A percentile compares a stretch with the other conserved stretches of the same genome.
These are phyloP conservation scores for Chouioia cunea DNA, from an alignment of 2,888 invertebrate genomes.

Conservation along the genomic window DNA sequence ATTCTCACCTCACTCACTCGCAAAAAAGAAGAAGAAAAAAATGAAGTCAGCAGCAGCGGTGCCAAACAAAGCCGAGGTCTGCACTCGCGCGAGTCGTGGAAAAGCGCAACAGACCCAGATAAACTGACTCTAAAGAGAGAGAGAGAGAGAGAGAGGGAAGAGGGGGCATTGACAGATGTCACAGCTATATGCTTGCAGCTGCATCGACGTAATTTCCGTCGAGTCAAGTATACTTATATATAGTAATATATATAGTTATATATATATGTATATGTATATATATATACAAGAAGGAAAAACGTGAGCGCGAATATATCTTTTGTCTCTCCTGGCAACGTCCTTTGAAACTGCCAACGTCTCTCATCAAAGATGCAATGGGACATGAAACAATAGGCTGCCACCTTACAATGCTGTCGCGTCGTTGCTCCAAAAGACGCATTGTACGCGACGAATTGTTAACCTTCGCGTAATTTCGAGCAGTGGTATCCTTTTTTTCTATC, in stretches of 20 bases:
- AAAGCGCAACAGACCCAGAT: neutral
- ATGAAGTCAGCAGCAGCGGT: too few relatives aligned
- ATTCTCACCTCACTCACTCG: too few relatives aligned
- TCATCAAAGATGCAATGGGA: constrained; percentile 56
- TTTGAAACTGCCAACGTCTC: constrained; percentile 42
- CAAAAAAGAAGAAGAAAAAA: too few relatives aligned
- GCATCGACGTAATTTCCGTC: neutral
- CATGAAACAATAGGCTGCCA: constrained; percentile 59
- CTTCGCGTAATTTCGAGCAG: constrained; percentile 54
- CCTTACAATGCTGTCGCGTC: constrained; percentile 55
- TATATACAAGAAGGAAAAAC: too few relatives aligned
- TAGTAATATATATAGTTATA: too few relatives aligned
- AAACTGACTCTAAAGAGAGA: neutral
- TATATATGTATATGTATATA: too few relatives aligned
- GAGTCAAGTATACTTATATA: neutral
- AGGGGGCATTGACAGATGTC: constrained; percentile 8
- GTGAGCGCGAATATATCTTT: neutral
- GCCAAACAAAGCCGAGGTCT: too few relatives aligned
- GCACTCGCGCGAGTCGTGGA: too few relatives aligned
- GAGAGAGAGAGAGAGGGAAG: neutral
- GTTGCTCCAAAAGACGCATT: constrained; percentile 34
- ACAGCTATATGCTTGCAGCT: neutral
- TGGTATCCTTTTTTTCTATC: constrained; percentile 46
- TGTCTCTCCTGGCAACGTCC: constrained; percentile 34
- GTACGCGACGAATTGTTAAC: constrained; percentile 57